phyloP scores from a whole-genome alignment of 1,140 invertebrate species.

The Brachionus calyciflorus region DNA sequence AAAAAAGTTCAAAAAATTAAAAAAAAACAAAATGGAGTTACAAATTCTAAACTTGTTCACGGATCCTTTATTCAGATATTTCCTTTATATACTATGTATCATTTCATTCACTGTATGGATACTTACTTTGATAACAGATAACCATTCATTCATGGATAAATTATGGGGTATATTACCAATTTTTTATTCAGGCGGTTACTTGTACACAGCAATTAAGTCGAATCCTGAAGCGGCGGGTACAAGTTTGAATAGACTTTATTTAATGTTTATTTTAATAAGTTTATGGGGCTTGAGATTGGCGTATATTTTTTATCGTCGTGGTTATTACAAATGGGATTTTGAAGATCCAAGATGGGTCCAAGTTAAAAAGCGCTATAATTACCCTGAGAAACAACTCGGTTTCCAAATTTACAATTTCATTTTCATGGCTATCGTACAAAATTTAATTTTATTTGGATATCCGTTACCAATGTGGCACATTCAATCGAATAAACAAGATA shows the following conservation, averaged over 20 bases:
- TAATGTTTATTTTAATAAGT: constrained; percentile 26
- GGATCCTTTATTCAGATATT: constrained; percentile 17
- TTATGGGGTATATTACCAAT: constrained; percentile 39
- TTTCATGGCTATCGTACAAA: constrained; percentile 36
- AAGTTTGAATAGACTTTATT: neutral
- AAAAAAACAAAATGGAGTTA: constrained; percentile 31
- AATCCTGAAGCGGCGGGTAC: neutral
- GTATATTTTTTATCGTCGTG: constrained; percentile 12
- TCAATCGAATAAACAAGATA: constrained; percentile 13
- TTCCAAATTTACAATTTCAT: constrained; percentile 37
- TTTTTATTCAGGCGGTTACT: constrained; percentile 3
- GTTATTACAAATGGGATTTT: constrained; percentile 25
- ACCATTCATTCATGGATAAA: constrained; percentile 28
- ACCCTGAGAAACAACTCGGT: constrained; percentile 31
- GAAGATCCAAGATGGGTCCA: constrained; percentile 34
- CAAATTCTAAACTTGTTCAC: constrained; percentile 21
- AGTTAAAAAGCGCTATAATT: constrained; percentile 36
- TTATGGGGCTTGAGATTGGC: constrained; percentile 33
- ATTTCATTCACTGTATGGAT: constrained; percentile 22
- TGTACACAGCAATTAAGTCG: neutral
- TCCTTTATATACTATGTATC: neutral
- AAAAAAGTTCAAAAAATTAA: neutral
- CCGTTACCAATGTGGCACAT: constrained; percentile 34
- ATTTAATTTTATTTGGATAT: constrained; percentile 33
- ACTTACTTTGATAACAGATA: constrained; percentile 13